Base-by-base conservation (phyloP, 1,140 invertebrate genomes). In the Polyergus mexicanus region DNA sequence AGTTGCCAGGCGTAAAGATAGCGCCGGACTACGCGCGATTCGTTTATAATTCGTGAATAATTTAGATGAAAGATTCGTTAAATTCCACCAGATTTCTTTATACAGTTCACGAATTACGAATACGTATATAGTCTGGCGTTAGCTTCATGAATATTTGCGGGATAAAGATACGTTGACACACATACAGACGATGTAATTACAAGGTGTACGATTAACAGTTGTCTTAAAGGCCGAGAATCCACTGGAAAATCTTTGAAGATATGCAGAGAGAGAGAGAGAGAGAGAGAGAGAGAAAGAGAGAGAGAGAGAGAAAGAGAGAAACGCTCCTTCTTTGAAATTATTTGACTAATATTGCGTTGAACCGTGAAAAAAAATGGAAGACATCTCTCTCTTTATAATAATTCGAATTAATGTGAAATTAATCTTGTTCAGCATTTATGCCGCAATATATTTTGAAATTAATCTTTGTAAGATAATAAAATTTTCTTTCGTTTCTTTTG, bases 81-180 rank as follows among this genome's bases (percentile, higher is more conserved):
- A 28, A 28, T 28, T 28, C 25, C 25, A 28, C 25, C 25, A 28
- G 25, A 28, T 28, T 28, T 28, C 25, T 28, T 28, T 28, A 28
- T 28, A 28, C 25, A 0, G 25, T 28, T 28, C 25, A 28, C 25
- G 25, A 28, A 28, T 28, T 28, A 1, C 25, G 25, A 28, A 28
- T 28, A 28, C 25, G 25, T 1, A 1, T 1, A 28, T 28, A 28
- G 1, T 28, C 0, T 28, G 25, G 25, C 25, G 25, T 1, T 28
- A 28, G 25, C 1, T 28, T 28, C 25, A 28, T 25, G 75, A 76
- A 60, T 86, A 80, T 51, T 80, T 69, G 35, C 13, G 3, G 3
- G 22, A 41, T 54, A 56, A 69, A 69, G 16, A 58, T 47, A 66
- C 32, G 13, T 63, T 35, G 32, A 44, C 41, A 47, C 51, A 66